Evolutionary conservation across 2,797 vertebrate genomes (phyloP).

Genomic region (Typhlichthys subterraneus): DNA sequence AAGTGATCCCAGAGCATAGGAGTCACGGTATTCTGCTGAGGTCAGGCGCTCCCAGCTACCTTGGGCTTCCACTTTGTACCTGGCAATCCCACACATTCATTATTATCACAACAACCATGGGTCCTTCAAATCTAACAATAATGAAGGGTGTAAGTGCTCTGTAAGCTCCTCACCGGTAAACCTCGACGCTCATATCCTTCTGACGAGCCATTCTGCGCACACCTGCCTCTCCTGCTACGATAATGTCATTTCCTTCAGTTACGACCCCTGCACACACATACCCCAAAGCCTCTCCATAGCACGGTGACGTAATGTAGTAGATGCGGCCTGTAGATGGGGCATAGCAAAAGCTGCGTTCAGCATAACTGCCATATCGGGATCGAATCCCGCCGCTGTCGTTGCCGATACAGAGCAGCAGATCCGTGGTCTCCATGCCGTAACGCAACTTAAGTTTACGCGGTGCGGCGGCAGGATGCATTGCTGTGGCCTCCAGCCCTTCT

Average conservation of each 20-base stretch:
- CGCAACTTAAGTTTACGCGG: constrained; percentile 84
- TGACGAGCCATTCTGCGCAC: constrained; percentile 88
- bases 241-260: constrained; percentile 87
- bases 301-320: constrained; percentile 93
- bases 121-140: not conserved
- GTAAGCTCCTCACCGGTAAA: constrained; percentile 84
- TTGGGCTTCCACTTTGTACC: constrained; percentile 88
- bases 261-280: constrained; percentile 88
- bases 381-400: constrained; percentile 89
- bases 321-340: constrained; percentile 84
- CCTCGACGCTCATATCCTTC: constrained; percentile 85
- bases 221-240: constrained; percentile 91
- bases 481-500: constrained; percentile 81
- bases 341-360: constrained; percentile 91
- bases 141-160: not conserved
- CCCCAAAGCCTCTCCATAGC: constrained; percentile 90
- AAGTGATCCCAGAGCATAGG: constrained; percentile 86
- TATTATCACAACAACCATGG: not conserved
- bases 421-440: constrained; percentile 96
- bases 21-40: constrained; percentile 88
- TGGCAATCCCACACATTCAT: constrained; percentile 57
- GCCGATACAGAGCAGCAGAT: constrained; percentile 91
- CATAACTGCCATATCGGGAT: constrained; percentile 86
- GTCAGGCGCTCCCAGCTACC: constrained; percentile 91
- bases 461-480: constrained; percentile 75